Percentiles rank a stretch among this genome's conserved stretches.
Evolutionary conservation across 2,888 invertebrate species (phyloP).

Genomic region (Stenoptilia bipunctidactyla): DNA sequence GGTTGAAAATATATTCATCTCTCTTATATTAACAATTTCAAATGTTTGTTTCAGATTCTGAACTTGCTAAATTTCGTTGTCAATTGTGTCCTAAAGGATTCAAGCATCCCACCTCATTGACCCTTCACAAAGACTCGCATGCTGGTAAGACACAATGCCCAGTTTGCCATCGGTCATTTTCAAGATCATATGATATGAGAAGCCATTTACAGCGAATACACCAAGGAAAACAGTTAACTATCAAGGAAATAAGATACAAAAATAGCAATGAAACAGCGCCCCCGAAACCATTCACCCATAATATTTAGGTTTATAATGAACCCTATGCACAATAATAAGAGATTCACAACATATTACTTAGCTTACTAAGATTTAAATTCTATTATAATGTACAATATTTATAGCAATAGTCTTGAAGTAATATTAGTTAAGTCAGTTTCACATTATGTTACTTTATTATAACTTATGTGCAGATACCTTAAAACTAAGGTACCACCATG

Average conservation of each 20-base stretch:
- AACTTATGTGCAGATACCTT: too few relatives aligned
- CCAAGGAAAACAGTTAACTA: constrained; percentile 65
- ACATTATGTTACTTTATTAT: too few relatives aligned
- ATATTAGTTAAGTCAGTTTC: constrained; percentile 9
- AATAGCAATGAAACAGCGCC: constrained; percentile 44
- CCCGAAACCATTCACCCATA: constrained; percentile 52
- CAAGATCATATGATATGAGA: constrained; percentile 74
- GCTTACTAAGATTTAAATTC: constrained; percentile 3
- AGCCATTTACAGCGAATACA: constrained; percentile 73
- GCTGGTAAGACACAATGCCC: constrained; percentile 75
- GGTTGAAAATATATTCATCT: too few relatives aligned
- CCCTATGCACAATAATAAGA: too few relatives aligned
- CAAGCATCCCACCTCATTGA: constrained; percentile 74
- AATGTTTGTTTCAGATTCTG: constrained; percentile 60
- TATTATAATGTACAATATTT: constrained; percentile 9
- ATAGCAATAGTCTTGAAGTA: constrained; percentile 10
- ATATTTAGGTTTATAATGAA: too few relatives aligned
- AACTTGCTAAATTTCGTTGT: constrained; percentile 71
- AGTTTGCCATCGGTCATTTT: constrained; percentile 73
- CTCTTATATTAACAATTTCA: too few relatives aligned
- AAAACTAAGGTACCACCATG: too few relatives aligned
- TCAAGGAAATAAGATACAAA: constrained; percentile 63
- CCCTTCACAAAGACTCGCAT: constrained; percentile 73
- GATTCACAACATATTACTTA: constrained; percentile 5
- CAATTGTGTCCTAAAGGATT: constrained; percentile 74